Evolutionary conservation across 2,113 vertebrate genomes (phyloP).

Genomic region (Amphilophus citrinellus): DNA sequence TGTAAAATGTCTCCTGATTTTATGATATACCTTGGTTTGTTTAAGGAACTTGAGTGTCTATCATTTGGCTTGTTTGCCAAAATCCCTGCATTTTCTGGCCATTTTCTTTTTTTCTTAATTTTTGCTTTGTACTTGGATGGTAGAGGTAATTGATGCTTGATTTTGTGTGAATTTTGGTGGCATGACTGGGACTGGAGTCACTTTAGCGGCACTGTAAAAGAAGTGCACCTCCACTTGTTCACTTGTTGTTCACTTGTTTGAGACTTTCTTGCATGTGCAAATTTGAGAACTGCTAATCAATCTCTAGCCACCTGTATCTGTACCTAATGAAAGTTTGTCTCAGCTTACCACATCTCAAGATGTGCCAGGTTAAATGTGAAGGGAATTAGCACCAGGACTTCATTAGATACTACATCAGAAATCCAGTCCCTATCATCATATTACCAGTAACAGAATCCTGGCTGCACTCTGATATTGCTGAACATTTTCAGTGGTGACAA

Average conservation of each 20-base stretch:
- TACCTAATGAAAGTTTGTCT: background rate
- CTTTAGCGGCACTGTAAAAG: background rate
- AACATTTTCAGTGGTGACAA: constrained; percentile 1
- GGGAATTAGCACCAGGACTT: background rate
- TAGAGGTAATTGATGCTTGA: background rate
- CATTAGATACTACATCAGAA: background rate
- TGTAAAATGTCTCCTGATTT: too few relatives aligned
- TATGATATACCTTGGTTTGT: too few relatives aligned
- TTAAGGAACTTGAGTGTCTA: too few relatives aligned
- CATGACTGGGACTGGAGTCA: background rate
- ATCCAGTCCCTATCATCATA: background rate
- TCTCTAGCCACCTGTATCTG: background rate
- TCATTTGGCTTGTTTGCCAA: too few relatives aligned
- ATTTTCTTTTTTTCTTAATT: too few relatives aligned
- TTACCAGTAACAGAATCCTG: background rate
- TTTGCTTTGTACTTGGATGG: background rate
- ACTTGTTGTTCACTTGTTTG: background rate
- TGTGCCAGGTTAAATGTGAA: constrained; percentile 20
- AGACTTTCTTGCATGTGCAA: background rate
- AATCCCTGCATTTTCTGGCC: too few relatives aligned
- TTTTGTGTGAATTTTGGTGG: background rate
- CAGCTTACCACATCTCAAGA: background rate
- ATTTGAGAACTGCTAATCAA: background rate
- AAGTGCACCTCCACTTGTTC: background rate
- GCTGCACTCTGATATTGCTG: background rate